phyloP scores from a whole-genome alignment of 2,797 vertebrate genomes.

The Darevskia mixta region DNA sequence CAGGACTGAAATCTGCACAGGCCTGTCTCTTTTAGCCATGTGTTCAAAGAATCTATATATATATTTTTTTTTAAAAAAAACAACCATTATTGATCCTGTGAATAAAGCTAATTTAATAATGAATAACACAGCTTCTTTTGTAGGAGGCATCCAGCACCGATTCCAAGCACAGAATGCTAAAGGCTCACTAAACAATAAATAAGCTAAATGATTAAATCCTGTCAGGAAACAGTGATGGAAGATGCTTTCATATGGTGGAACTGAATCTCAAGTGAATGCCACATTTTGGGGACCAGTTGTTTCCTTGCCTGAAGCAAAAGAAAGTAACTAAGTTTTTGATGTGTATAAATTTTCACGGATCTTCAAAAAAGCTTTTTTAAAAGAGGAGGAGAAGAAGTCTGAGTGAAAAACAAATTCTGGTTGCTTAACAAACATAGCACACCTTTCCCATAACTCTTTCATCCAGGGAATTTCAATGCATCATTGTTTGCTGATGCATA shows the following conservation, averaged over 20 bases:
- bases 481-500: not conserved
- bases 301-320: not conserved
- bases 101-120: constrained; percentile 4
- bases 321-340: not conserved
- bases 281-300: not conserved
- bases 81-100: not conserved
- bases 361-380: not conserved
- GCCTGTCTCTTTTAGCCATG: not conserved
- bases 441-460: not conserved
- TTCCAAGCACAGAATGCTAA: not conserved
- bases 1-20: not conserved
- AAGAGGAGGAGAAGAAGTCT: not conserved
- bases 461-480: not conserved
- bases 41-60: constrained; percentile 3
- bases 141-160: not conserved
- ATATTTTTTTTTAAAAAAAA: not conserved
- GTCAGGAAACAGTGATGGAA: not conserved
- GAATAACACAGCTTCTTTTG: not conserved
- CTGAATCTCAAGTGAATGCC: not conserved
- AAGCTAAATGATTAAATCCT: not conserved
- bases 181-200: not conserved
- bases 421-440: not conserved
- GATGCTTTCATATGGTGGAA: not conserved
- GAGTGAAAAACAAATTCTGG: not conserved
- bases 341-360: not conserved